phyloP scores from a whole-genome alignment of 2,113 vertebrate species.

The Pycnonotus jocosus region DNA sequence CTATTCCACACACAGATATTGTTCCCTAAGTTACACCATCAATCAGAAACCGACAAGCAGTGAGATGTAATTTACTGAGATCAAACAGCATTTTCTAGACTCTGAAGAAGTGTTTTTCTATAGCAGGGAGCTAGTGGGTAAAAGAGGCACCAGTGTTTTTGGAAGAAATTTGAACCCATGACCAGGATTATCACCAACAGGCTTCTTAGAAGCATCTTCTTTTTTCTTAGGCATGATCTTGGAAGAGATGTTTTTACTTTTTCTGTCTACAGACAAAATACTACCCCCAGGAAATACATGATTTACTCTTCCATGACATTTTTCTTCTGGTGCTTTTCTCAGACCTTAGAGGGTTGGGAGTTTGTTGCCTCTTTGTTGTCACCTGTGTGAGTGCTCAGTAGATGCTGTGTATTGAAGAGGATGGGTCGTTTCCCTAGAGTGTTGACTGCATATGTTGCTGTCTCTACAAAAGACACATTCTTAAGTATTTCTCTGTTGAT shows the following conservation, averaged over 20 bases:
- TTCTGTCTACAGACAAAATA: not conserved
- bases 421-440: not conserved
- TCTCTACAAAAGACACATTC: not conserved
- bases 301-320: not conserved
- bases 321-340: not conserved
- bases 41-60: constrained; percentile 63
- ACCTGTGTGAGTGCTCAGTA: not conserved
- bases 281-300: fast-evolving
- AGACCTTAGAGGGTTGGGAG: not conserved
- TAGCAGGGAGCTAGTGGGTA: constrained; percentile 18
- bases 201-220: not conserved
- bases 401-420: not conserved
- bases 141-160: constrained; percentile 8
- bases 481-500: fast-evolving
- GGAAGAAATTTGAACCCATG: not conserved
- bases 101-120: constrained; percentile 67
- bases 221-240: not conserved
- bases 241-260: not conserved
- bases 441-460: not conserved
- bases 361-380: not conserved
- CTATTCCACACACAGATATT: constrained; percentile 65
- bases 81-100: constrained; percentile 58
- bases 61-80: constrained; percentile 68
- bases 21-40: constrained; percentile 68
- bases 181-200: not conserved